phyloP scores from a whole-genome alignment of 2,888 invertebrate genomes.

The Cerceris ruficornis region DNA sequence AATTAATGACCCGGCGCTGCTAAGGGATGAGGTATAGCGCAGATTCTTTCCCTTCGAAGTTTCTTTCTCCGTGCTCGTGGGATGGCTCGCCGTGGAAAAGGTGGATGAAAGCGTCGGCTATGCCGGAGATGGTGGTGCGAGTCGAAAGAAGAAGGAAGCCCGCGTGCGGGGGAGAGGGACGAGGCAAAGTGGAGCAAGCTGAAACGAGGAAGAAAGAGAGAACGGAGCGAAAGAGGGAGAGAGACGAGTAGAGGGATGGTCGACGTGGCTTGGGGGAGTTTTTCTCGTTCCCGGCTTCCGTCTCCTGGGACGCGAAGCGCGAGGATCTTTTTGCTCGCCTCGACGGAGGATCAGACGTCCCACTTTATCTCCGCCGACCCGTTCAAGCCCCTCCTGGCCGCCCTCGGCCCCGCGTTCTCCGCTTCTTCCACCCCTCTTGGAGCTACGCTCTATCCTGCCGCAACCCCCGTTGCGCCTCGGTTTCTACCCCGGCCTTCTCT shows the following conservation, averaged over 20 bases:
- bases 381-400: slow-evolving; percentile 81
- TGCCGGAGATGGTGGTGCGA: slow-evolving; percentile 83
- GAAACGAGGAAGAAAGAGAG: slow-evolving; percentile 76
- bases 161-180: slow-evolving; percentile 80
- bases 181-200: slow-evolving; percentile 80
- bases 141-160: slow-evolving; percentile 82
- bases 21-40: slow-evolving; percentile 60
- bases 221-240: slow-evolving; percentile 83
- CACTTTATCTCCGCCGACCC: slow-evolving; percentile 81
- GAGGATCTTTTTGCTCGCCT: slow-evolving; percentile 81
- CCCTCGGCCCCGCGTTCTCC: slow-evolving; percentile 82
- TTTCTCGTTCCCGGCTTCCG: slow-evolving; percentile 76
- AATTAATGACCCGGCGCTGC: slow-evolving; percentile 60
- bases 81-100: slow-evolving; percentile 67
- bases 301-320: slow-evolving; percentile 79
- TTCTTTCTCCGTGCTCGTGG: slow-evolving; percentile 72
- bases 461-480: slow-evolving; percentile 77
- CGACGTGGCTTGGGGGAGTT: slow-evolving; percentile 81
- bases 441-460: slow-evolving; percentile 81
- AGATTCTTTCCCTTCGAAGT: slow-evolving; percentile 78
- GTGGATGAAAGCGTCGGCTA: slow-evolving; percentile 73
- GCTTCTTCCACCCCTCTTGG: slow-evolving; percentile 74
- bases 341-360: slow-evolving; percentile 82
- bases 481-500: slow-evolving; percentile 82
- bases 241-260: slow-evolving; percentile 82